These are phyloP conservation scores for Seriola quinqueradiata DNA, from an alignment of 2,113 vertebrate species.

Conservation along the genomic window DNA sequence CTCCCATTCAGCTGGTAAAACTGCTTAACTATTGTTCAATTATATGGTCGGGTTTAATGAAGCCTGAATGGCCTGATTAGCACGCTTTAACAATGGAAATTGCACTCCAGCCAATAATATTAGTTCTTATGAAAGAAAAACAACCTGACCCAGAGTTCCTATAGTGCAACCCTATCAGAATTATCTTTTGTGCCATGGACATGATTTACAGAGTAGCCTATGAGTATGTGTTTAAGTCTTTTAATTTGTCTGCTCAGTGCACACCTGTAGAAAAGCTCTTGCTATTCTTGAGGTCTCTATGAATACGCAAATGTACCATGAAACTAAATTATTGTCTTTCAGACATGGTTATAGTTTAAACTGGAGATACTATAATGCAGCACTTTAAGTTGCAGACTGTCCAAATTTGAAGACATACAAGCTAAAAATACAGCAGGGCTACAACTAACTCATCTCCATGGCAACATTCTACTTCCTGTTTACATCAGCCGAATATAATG, in stretches of 20 bases:
- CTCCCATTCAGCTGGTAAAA: slow-evolving; percentile 48
- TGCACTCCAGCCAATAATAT: too few relatives aligned
- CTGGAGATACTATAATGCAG: background rate
- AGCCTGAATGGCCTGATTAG: slow-evolving; percentile 17
- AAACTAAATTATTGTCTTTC: background rate
- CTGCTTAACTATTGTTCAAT: slow-evolving; percentile 44
- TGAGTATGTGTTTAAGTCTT: too few relatives aligned
- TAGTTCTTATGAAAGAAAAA: too few relatives aligned
- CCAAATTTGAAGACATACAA: too few relatives aligned
- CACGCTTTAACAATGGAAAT: too few relatives aligned
- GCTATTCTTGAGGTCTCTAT: background rate
- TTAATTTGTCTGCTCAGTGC: background rate
- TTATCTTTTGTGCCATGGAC: too few relatives aligned
- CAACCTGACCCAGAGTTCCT: background rate
- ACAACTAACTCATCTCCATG: background rate
- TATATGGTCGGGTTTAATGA: slow-evolving; percentile 34
- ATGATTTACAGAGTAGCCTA: too few relatives aligned
- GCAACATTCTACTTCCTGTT: background rate
- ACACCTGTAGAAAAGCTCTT: background rate
- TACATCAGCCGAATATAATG: background rate
- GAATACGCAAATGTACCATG: background rate
- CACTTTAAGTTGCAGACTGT: too few relatives aligned
- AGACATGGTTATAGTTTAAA: background rate
- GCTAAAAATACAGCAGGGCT: background rate
- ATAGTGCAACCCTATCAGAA: background rate